Evolutionary conservation across 2,888 invertebrate genomes (phyloP), one percentile per base, ranked within the genome.

Genomic region (Erannis defoliaria): DNA sequence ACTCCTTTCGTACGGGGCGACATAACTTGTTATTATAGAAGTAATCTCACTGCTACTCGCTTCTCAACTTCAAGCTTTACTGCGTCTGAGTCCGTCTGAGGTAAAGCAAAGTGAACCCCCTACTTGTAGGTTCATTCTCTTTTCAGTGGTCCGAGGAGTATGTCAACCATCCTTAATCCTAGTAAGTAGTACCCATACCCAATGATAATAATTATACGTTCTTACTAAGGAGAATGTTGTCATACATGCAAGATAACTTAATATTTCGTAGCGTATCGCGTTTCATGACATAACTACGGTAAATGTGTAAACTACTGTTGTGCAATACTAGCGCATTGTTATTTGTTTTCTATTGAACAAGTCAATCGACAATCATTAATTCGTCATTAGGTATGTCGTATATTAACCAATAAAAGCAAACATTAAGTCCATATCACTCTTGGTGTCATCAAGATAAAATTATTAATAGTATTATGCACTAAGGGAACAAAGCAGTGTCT

Each of bases 251-350:
- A 14, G 35, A 38, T 9, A 38, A 16, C 10, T 10, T 9, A 18
- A 18, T 38, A 18, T 38, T 38, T 18, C 18, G 19, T 37, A 18
- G 16, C 14, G 8, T 9, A 3, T 19, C n/a, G 10, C 18, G 16
- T 37, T 3, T 35, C 8, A 18, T 42, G 40, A 42, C 19, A 21
- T 42, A 42, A 42, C 5, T 42, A 37, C 37, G 37, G 16, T 0
- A 16, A 37, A 18, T 19, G 4, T 5, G 19, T 19, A n/a, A 2
- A 8, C 31, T 31, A 9, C 21, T 21, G 0, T 12, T 21, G 21
- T 42, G 5, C 14, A 42, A 42, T 42, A 19, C 21, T 42, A 5
- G 12, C 12, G 19, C 21, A 42, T 42, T 42, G 40, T 42, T 42
- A 5, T 42, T 42, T 42, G 40, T 42, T 21, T 42, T 42, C 21